Evolutionary conservation across 2,888 invertebrate genomes (phyloP).

Genomic region (Gastracanthus pulcherrimus): DNA sequence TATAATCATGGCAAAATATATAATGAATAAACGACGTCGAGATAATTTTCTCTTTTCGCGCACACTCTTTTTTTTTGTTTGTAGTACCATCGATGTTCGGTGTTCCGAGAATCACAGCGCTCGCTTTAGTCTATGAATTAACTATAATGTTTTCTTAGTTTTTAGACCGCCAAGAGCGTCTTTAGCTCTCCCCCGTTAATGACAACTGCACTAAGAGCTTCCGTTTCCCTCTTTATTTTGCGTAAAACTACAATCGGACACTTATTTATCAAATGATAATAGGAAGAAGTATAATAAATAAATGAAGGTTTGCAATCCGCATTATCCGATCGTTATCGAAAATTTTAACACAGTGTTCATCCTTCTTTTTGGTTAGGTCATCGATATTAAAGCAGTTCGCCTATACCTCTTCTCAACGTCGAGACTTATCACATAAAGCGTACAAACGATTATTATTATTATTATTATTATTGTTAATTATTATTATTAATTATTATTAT

Average conservation of each 20-base stretch:
- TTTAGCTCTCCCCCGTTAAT: slow-evolving; percentile 37
- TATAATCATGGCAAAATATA: slow-evolving; percentile 45
- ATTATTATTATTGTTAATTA: background rate
- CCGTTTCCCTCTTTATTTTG: slow-evolving; percentile 41
- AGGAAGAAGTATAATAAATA: slow-evolving; percentile 2
- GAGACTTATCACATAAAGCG: slow-evolving; percentile 34
- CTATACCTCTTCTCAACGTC: background rate
- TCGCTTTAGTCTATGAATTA: slow-evolving; percentile 71
- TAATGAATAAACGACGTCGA: slow-evolving; percentile 18
- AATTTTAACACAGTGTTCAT: slow-evolving; percentile 16
- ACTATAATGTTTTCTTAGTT: slow-evolving; percentile 48
- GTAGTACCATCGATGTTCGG: slow-evolving; percentile 72
- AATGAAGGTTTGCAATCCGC: background rate
- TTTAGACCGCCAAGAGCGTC: slow-evolving; percentile 62
- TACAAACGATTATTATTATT: slow-evolving; percentile 35
- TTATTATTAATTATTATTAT: background rate
- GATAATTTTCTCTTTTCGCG: slow-evolving; percentile 16
- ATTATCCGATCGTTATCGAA: background rate
- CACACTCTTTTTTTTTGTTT: slow-evolving; percentile 48
- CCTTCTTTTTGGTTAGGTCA: slow-evolving; percentile 12
- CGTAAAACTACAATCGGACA: background rate
- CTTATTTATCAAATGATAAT: background rate
- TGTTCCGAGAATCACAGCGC: slow-evolving; percentile 73
- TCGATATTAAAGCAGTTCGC: slow-evolving; percentile 13
- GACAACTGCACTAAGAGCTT: background rate